phyloP scores from a whole-genome alignment of 2,888 invertebrate species.

The Hecatera dysodea region DNA sequence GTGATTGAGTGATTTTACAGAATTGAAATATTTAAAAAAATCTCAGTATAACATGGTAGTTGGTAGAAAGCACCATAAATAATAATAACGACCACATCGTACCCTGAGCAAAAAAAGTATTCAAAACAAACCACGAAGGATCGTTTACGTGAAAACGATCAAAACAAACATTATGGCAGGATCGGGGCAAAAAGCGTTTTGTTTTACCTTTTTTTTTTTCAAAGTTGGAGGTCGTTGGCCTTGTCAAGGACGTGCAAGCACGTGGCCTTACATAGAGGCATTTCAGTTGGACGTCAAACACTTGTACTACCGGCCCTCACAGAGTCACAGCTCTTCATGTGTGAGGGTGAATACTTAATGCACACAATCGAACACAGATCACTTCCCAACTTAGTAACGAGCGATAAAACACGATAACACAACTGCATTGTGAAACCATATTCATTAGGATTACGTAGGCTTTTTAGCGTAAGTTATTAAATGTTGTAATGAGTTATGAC shows the following conservation, averaged over 20 bases:
- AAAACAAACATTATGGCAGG: conserved; percentile 87
- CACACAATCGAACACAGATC: conserved; percentile 61
- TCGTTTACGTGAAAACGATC: conserved; percentile 87
- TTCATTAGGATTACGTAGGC: conserved; percentile 40
- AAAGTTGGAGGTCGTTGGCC: conserved; percentile 83
- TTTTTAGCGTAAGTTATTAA: conserved; percentile 8
- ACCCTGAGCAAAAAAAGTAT: conserved; percentile 69
- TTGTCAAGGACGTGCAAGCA: conserved; percentile 87
- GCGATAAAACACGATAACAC: conserved; percentile 54
- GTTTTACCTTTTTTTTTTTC: conserved; percentile 81
- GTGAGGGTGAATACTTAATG: conserved; percentile 56
- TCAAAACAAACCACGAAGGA: conserved; percentile 77
- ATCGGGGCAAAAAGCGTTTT: conserved; percentile 81
- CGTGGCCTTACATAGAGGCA: conserved; percentile 82
- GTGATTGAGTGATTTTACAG: background rate
- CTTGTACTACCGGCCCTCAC: conserved; percentile 62
- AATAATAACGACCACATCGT: conserved; percentile 79
- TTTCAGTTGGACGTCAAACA: conserved; percentile 78
- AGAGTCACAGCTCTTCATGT: conserved; percentile 38
- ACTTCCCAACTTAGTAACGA: conserved; percentile 61
- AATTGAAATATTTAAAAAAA: conserved; percentile 2
- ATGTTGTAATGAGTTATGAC: conserved; percentile 16
- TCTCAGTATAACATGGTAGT: conserved; percentile 33
- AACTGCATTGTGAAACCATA: conserved; percentile 43
- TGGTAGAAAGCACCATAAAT: conserved; percentile 72